These are phyloP conservation scores for Antennarius maculatus DNA, from an alignment of 2,797 vertebrate species.

Conservation along the genomic window DNA sequence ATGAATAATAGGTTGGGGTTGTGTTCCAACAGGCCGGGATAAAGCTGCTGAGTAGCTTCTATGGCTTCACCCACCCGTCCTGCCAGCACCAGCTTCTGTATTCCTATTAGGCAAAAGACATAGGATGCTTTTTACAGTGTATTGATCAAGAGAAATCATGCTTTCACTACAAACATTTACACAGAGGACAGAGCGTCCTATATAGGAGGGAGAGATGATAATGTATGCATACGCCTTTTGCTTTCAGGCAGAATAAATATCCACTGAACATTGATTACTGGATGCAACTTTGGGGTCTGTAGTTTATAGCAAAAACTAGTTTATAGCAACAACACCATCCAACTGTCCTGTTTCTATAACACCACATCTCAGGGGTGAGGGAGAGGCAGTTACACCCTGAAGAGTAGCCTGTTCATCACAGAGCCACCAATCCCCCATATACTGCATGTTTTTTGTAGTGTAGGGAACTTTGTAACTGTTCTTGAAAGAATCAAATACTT, in stretches of 20 bases:
- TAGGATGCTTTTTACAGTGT: constrained; percentile 1
- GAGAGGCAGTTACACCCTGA: no score
- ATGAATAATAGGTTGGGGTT: constrained; percentile 98
- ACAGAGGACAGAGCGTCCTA: constrained; percentile 5
- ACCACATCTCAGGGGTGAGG: no score
- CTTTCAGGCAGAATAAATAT: no score
- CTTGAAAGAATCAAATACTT: no score
- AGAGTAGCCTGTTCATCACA: no score
- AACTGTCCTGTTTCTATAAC: no score
- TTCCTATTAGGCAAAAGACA: constrained; percentile 81
- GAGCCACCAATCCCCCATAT: no score
- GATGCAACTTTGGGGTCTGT: no score
- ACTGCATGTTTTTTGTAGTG: no score
- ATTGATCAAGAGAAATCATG: constrained; percentile 3
- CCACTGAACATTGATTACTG: background rate
- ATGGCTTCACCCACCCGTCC: constrained; percentile 97
- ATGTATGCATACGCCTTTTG: no score
- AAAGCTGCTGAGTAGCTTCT: constrained; percentile 94
- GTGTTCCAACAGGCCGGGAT: constrained; percentile 94
- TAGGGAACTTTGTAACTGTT: no score
- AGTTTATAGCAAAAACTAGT: background rate
- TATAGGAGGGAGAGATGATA: background rate
- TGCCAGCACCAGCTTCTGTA: constrained; percentile 97
- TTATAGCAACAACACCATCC: background rate
- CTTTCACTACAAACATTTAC: constrained; percentile 9